Evolutionary conservation across 2,888 invertebrate species (phyloP).

Genomic region (Anagyrus pseudococci): DNA sequence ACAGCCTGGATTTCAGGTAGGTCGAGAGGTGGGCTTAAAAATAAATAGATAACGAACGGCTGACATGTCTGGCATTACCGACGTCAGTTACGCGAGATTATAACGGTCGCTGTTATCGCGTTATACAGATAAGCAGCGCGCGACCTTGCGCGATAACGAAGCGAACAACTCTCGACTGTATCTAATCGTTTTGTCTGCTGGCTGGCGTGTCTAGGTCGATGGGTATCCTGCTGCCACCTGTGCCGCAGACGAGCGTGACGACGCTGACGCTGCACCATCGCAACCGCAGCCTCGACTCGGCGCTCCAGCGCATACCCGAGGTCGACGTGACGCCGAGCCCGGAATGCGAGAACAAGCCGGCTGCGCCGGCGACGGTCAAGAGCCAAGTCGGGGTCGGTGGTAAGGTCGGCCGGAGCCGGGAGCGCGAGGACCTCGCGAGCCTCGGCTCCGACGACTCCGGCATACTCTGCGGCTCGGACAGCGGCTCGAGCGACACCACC

Average conservation of each 20-base stretch:
- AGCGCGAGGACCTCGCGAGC: slow-evolving; percentile 68
- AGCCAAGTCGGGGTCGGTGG: slow-evolving; percentile 47
- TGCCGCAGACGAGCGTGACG: slow-evolving; percentile 65
- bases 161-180: no score
- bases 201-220: no score
- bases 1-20: slow-evolving; percentile 88
- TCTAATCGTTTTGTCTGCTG: no score
- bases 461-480: slow-evolving; percentile 71
- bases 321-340: slow-evolving; percentile 76
- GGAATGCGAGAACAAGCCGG: slow-evolving; percentile 65
- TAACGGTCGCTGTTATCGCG: no score
- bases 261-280: slow-evolving; percentile 69
- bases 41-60: not conserved
- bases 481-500: slow-evolving; percentile 61
- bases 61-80: not conserved
- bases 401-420: slow-evolving; percentile 57
- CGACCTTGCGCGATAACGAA: no score
- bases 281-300: slow-evolving; percentile 89
- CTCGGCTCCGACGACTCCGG: slow-evolving; percentile 83
- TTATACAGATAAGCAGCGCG: no score
- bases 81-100: no score
- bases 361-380: slow-evolving; percentile 51
- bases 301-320: slow-evolving; percentile 87
- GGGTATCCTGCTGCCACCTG: slow-evolving; percentile 71
- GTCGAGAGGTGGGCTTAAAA: not conserved